Base-by-base conservation (phyloP, 2,888 invertebrate genomes). In the Epiblema foenella region DNA sequence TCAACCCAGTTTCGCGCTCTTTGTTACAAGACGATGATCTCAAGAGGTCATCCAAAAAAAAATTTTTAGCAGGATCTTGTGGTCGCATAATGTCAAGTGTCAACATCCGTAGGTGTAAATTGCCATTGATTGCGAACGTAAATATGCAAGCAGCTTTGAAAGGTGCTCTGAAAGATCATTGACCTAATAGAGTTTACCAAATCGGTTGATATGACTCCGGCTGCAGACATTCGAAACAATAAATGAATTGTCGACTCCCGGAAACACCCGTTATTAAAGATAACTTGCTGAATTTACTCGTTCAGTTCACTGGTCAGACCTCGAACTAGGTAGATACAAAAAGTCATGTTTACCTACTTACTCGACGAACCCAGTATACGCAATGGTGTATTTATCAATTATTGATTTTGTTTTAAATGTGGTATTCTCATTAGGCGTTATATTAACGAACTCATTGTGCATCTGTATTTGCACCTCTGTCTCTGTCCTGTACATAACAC, bases 101-200 rank as follows among this genome's bases (percentile, higher is more conserved):
- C 82, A 81, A 75, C 78, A 70, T 79, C 78, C 80, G 77, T 79
- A 86, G 84, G 89, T 90, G 91, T 87, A 87, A 89, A 89, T 90
- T 88, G 83, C 84, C 82, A 85, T 84, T 87, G 85, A 89, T 90
- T 88, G 83, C 81, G 74, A 81, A 81, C 84, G 85, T 85, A 89
- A 88, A 90, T 84, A 88, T 77, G 81, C 81, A 76, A 78, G 80
- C 79, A 83, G 75, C 82, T 80, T 82, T 81, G n/a, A 11, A 39
- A 80, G 78, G 76, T 84, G 78, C 81, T 81, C 76, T 69, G 75
- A 77, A 77, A 85, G 89, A 85, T 89, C 88, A 81, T 83, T 84
- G 83, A 89, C 89, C 89, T 79, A 74, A 73, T 75, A 69, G 46
- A 15, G 64, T 54, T 64, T 54, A 64, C 20, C 54, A 37, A 33